Percentiles rank a stretch among this genome's conserved stretches.
Evolutionary conservation across 2,888 invertebrate species (phyloP).

Genomic region (Cyaniris semiargus): DNA sequence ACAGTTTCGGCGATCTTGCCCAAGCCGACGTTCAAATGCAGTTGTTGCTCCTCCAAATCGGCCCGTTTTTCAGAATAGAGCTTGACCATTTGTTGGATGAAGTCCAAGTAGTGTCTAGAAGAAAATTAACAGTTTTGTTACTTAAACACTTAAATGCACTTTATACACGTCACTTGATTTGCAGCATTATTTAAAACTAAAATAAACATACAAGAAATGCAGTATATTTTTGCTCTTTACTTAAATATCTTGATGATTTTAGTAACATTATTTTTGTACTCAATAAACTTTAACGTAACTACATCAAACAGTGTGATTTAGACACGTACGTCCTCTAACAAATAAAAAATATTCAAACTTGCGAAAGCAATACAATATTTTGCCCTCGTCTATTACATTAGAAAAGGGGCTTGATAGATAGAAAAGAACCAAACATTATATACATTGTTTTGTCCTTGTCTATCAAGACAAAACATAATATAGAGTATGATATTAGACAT

Average conservation of each 20-base stretch:
- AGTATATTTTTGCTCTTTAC: background rate
- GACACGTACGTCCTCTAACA: no score
- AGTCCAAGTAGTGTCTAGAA: constrained; percentile 95
- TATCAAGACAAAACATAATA: no score
- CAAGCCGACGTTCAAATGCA: constrained; percentile 98
- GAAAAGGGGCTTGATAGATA: no score
- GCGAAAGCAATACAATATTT: no score
- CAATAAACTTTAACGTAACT: background rate
- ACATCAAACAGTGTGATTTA: background rate
- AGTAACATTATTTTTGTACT: background rate
- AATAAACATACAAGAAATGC: background rate
- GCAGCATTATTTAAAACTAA: background rate
- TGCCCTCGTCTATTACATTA: no score
- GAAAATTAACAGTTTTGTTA: constrained; percentile 83
- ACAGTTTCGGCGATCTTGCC: constrained; percentile 99
- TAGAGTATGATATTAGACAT: no score
- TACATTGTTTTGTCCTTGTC: no score
- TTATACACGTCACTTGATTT: background rate
- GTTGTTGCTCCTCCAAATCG: constrained; percentile 98
- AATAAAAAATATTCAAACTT: no score
- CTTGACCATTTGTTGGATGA: constrained; percentile 99
- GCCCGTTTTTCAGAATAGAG: constrained; percentile 98
- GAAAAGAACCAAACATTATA: no score
- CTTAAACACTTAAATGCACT: background rate
- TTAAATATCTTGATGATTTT: background rate